Percentiles rank a stretch among this genome's conserved stretches.
Conservation (phyloP, 2,113 vertebrate genomes). For the Uria aalge region DNA sequence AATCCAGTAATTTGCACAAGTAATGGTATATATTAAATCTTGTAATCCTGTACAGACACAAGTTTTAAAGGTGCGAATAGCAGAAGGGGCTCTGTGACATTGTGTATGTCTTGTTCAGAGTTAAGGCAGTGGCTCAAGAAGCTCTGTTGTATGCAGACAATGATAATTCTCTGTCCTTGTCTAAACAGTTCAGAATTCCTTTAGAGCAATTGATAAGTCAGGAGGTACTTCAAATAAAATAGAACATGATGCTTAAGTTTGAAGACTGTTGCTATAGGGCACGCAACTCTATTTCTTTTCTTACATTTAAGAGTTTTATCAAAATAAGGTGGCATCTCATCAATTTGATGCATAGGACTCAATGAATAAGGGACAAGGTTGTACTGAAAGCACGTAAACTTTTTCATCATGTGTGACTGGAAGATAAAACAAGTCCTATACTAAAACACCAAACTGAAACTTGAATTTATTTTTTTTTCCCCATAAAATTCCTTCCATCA, state of each 20-base stretch:
- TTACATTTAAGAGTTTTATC: neutral
- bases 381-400: neutral
- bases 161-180: neutral
- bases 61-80: neutral
- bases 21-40: neutral
- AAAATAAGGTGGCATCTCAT: neutral
- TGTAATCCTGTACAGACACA: neutral
- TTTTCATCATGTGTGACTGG: neutral
- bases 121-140: neutral
- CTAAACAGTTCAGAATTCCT: neutral
- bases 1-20: neutral
- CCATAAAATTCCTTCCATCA: neutral
- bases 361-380: neutral
- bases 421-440: neutral
- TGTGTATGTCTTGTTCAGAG: neutral
- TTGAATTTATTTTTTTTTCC: neutral
- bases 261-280: neutral
- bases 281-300: neutral
- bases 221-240: neutral
- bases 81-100: neutral
- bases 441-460: neutral
- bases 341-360: neutral
- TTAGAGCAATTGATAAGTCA: neutral
- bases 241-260: neutral
- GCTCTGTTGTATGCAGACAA: neutral